Conservation (phyloP, 2,888 invertebrate genomes). For the Leptarthrus brevirostris region DNA sequence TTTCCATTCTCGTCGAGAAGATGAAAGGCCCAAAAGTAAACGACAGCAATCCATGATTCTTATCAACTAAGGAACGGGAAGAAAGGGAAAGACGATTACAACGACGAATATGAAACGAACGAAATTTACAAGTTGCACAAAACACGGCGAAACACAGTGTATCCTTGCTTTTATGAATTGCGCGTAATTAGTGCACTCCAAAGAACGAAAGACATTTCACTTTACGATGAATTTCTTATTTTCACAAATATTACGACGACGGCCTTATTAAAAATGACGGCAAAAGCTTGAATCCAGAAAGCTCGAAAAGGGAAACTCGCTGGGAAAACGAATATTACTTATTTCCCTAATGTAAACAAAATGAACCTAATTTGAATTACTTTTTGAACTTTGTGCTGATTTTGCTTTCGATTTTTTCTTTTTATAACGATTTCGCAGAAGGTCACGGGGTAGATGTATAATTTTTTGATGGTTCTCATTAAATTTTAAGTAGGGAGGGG, state of each 20-base stretch:
- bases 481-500: no score
- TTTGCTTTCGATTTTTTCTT: no score
- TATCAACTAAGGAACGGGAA: no score
- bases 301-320: background rate
- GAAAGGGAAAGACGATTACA: no score
- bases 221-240: conserved; percentile 2
- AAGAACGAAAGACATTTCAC: background rate
- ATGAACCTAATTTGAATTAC: conserved; percentile 14
- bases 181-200: conserved; percentile 26
- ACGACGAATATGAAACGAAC: background rate
- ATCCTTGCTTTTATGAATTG: conserved; percentile 21
- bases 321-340: conserved; percentile 19
- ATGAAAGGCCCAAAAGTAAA: background rate
- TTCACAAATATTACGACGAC: background rate
- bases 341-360: conserved; percentile 26
- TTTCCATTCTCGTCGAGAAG: no score
- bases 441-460: no score
- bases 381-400: conserved; percentile 26
- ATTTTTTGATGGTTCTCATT: no score
- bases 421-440: no score
- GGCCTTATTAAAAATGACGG: background rate
- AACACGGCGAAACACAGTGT: conserved; percentile 5
- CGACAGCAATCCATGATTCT: background rate
- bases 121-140: background rate
- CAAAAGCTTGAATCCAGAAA: background rate